Evolutionary conservation across 1,140 invertebrate genomes (phyloP).

Genomic region (Drosophila pseudoananassae): DNA sequence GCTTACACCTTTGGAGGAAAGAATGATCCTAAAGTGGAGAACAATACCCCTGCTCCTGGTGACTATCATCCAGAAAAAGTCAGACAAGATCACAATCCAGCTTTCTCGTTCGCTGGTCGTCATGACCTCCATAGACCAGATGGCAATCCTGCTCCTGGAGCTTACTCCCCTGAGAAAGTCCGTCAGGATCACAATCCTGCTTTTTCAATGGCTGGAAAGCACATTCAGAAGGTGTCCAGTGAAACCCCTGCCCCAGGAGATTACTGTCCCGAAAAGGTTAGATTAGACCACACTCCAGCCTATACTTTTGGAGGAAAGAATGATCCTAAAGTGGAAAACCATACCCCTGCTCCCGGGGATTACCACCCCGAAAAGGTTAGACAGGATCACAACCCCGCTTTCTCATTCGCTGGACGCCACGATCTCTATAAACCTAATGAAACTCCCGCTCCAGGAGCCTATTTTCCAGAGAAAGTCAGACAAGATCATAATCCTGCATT

Average conservation of each 20-base stretch:
- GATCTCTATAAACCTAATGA: conserved; percentile 87
- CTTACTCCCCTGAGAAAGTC: conserved; percentile 87
- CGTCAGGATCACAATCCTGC: conserved; percentile 86
- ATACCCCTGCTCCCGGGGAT: not conserved
- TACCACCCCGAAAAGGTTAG: conserved; percentile 87
- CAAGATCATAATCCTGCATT: no score
- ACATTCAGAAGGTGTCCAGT: conserved; percentile 84
- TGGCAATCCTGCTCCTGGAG: conserved; percentile 85
- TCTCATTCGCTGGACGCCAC: conserved; percentile 85
- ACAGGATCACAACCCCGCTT: conserved; percentile 86
- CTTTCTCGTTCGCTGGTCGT: conserved; percentile 85
- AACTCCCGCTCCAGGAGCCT: no score
- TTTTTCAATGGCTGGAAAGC: conserved; percentile 85
- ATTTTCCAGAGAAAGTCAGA: no score
- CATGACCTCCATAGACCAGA: conserved; percentile 60
- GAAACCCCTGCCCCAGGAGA: conserved; percentile 84
- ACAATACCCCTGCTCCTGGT: conserved; percentile 86
- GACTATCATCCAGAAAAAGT: conserved; percentile 86
- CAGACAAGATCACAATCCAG: conserved; percentile 85
- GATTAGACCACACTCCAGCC: conserved; percentile 84
- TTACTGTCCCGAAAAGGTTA: conserved; percentile 88
- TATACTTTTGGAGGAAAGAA: conserved; percentile 39
- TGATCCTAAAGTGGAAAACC: no score
- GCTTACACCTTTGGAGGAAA: conserved; percentile 86
- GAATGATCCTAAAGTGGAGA: conserved; percentile 84